These are phyloP conservation scores for Limnephilus marmoratus DNA, from an alignment of 2,888 invertebrate species.

Conservation along the genomic window DNA sequence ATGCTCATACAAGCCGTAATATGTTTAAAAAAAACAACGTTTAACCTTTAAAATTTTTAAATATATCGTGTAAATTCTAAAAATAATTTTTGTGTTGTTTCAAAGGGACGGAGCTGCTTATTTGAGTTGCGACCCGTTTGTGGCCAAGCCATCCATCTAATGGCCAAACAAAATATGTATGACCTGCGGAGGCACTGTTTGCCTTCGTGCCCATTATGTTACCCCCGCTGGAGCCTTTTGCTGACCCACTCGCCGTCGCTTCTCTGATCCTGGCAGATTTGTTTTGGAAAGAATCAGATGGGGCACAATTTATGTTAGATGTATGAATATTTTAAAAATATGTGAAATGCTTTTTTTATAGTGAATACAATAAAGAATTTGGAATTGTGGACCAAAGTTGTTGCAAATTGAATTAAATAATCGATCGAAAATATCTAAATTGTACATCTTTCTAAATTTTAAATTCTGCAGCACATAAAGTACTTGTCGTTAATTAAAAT, in stretches of 20 bases:
- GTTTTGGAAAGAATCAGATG: background rate
- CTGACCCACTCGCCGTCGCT: background rate
- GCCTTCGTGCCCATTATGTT: background rate
- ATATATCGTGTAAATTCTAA: background rate
- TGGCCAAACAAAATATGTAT: slow-evolving; percentile 29
- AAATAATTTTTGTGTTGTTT: background rate
- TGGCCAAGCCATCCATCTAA: background rate
- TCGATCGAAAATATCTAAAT: too few relatives aligned
- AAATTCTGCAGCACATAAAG: too few relatives aligned
- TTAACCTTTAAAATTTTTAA: background rate
- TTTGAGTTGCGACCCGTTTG: slow-evolving; percentile 13
- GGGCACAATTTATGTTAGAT: background rate
- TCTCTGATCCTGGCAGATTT: background rate
- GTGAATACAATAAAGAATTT: background rate
- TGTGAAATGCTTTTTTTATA: background rate
- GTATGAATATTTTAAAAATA: background rate
- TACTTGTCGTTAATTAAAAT: too few relatives aligned
- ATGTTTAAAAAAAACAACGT: background rate
- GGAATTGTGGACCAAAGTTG: background rate
- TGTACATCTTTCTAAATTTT: too few relatives aligned
- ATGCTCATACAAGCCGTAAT: background rate
- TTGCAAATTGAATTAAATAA: too few relatives aligned
- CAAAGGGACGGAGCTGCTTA: background rate
- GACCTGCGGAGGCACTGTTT: background rate
- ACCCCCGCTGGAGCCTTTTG: background rate